Conservation (phyloP, 2,888 invertebrate species). For the Scrobipalpa atriplicella region DNA sequence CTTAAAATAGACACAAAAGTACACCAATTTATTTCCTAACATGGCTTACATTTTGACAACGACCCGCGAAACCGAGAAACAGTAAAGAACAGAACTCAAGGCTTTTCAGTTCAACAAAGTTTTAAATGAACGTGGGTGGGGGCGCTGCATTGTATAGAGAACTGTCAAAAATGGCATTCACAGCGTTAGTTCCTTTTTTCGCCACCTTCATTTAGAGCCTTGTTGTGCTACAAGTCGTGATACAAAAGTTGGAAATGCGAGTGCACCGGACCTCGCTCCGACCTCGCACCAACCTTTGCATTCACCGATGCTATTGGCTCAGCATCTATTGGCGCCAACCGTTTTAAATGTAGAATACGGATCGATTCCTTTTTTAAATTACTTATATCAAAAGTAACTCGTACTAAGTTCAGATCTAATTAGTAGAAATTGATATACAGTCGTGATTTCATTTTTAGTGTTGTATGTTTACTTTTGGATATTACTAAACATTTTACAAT, state of each 20-base stretch:
- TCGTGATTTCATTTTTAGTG: too few relatives aligned
- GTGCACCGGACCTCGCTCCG: constrained; percentile 59
- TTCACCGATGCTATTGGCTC: constrained; percentile 74
- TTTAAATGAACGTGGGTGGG: too few relatives aligned
- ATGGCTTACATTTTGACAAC: background rate
- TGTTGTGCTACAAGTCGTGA: constrained; percentile 40
- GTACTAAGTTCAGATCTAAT: too few relatives aligned
- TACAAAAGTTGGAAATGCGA: constrained; percentile 37
- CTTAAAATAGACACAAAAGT: too few relatives aligned
- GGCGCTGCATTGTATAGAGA: background rate
- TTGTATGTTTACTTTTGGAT: too few relatives aligned
- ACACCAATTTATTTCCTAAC: background rate
- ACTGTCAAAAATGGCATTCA: background rate
- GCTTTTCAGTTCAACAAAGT: background rate
- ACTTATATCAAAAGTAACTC: too few relatives aligned
- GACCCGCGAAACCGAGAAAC: background rate
- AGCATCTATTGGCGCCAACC: constrained; percentile 62
- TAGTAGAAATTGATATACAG: too few relatives aligned
- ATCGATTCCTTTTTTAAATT: background rate
- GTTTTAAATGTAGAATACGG: constrained; percentile 10
- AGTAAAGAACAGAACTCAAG: background rate
- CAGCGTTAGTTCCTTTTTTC: background rate
- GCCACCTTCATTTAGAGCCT: background rate
- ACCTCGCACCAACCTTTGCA: constrained; percentile 73
- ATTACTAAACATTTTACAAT: too few relatives aligned